phyloP scores from a whole-genome alignment of 2,888 invertebrate species.

The Aphodius sticticus region DNA sequence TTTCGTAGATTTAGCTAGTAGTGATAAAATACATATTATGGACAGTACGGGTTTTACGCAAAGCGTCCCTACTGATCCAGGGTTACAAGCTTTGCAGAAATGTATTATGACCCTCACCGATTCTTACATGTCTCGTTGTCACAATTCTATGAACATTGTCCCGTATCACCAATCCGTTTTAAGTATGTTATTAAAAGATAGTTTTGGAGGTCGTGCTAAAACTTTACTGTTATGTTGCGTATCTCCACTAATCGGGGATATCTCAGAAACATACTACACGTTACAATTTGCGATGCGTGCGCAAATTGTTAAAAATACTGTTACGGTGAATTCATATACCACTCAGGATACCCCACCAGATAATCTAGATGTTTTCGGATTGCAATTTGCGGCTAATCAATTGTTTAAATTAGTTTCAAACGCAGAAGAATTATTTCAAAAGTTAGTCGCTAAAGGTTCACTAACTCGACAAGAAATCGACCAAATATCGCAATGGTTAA shows the following conservation, averaged over 20 bases:
- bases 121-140: conserved; percentile 41
- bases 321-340: conserved; percentile 72
- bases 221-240: conserved; percentile 77
- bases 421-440: conserved; percentile 84
- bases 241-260: conserved; percentile 73
- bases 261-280: conserved; percentile 74
- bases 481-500: conserved; percentile 84
- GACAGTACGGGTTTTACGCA: conserved; percentile 61
- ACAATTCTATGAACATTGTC: conserved; percentile 48
- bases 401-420: conserved; percentile 84
- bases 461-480: conserved; percentile 76
- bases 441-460: conserved; percentile 74
- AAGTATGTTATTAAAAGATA: conserved; percentile 75
- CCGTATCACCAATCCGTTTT: conserved; percentile 72
- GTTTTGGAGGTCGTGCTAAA: conserved; percentile 79
- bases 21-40: conserved; percentile 62
- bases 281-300: conserved; percentile 73
- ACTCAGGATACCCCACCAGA: conserved; percentile 51
- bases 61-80: conserved; percentile 67
- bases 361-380: conserved; percentile 67
- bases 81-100: conserved; percentile 72
- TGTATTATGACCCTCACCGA: conserved; percentile 69
- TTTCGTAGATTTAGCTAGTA: conserved; percentile 74
- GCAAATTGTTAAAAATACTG: conserved; percentile 74
- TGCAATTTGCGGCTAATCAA: conserved; percentile 85